Conservation (phyloP, 1,140 invertebrate species). For the Drosophila murphyi region DNA sequence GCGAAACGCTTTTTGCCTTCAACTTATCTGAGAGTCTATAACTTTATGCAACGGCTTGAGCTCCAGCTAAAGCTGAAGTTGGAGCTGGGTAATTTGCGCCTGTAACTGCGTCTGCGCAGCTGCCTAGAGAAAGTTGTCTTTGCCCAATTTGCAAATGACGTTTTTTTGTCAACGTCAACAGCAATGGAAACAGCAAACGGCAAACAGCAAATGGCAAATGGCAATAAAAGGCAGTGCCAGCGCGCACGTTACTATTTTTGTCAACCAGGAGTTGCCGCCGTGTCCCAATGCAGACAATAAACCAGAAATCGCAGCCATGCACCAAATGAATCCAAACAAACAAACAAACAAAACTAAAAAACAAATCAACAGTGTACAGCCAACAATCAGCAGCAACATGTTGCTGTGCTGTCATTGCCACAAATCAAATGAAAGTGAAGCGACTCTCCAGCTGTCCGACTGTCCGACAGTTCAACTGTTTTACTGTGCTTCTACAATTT, state of each 20-base stretch:
- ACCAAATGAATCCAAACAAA: conserved; percentile 54
- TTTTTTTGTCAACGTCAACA: conserved; percentile 81
- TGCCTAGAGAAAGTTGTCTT: conserved; percentile 82
- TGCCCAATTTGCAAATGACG: conserved; percentile 83
- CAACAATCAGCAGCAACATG: conserved; percentile 40
- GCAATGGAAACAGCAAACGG: conserved; percentile 62
- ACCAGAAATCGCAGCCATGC: conserved; percentile 54
- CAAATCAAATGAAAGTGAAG: conserved; percentile 73
- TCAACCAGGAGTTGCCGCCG: conserved; percentile 59
- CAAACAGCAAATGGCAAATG: conserved; percentile 61
- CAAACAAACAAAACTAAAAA: conserved; percentile 23
- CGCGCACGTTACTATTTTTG: conserved; percentile 76
- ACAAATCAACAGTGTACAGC: conserved; percentile 33
- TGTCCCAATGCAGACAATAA: conserved; percentile 48
- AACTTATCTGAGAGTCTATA: conserved; percentile 69
- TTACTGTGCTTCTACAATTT: conserved; percentile 33
- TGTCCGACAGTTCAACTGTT: conserved; percentile 16
- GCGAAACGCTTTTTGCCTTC: conserved; percentile 61
- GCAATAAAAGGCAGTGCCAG: conserved; percentile 80
- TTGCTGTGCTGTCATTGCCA: conserved; percentile 45
- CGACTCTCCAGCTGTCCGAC: conserved; percentile 29
- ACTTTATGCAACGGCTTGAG: conserved; percentile 71
- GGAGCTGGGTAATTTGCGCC: conserved; percentile 46
- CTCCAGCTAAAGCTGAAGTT: conserved; percentile 7
- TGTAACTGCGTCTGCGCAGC: conserved; percentile 55